Percentiles rank a stretch among this genome's conserved stretches.
Evolutionary conservation across 2,888 invertebrate species (phyloP).

Genomic region (Himalopsyche kuldschensis): DNA sequence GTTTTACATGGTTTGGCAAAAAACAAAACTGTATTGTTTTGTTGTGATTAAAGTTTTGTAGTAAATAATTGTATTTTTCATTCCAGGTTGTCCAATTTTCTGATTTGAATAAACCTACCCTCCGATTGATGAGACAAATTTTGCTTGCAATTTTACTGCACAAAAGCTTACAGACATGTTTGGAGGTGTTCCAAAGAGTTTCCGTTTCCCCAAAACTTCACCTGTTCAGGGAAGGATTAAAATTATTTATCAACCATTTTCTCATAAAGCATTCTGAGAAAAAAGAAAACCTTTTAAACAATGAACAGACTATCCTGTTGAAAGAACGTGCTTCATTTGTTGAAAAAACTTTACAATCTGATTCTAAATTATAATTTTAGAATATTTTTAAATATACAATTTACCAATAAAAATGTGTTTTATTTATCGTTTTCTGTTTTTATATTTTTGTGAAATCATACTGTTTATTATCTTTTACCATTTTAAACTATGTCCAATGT

Average conservation of each 20-base stretch:
- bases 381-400: constrained; percentile 43
- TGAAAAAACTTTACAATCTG: constrained; percentile 66
- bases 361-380: constrained; percentile 50
- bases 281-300: constrained; percentile 47
- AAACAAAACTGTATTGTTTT: neutral
- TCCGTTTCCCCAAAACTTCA: constrained; percentile 73
- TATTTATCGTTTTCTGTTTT: neutral
- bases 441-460: no score
- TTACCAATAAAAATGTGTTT: neutral
- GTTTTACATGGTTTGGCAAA: no score
- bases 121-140: constrained; percentile 79
- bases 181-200: constrained; percentile 73
- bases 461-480: no score
- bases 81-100: constrained; percentile 82
- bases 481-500: no score
- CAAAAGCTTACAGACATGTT: constrained; percentile 61
- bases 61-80: constrained; percentile 12
- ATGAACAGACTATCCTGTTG: constrained; percentile 55
- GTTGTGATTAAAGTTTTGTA: neutral
- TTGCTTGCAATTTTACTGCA: constrained; percentile 74
- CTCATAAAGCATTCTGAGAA: constrained; percentile 61
- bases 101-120: constrained; percentile 76
- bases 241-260: constrained; percentile 86
- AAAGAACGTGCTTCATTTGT: constrained; percentile 64
- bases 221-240: constrained; percentile 79